Base-by-base conservation (phyloP, 2,888 invertebrate genomes). In the Electrophaes corylata region DNA sequence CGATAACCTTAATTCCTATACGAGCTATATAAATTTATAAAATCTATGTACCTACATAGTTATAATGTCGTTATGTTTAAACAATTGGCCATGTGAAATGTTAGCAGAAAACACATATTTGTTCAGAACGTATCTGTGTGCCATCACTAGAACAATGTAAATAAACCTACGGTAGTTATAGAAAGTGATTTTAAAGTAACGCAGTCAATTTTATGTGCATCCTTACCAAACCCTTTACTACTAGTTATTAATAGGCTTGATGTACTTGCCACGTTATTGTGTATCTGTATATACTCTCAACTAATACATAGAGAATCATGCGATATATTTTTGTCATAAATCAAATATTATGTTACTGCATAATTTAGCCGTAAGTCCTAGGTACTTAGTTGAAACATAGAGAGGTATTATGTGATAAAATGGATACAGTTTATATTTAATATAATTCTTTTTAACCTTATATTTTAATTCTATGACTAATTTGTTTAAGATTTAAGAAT, bases 341-440 rank as follows among this genome's bases (percentile, higher is more conserved):
- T 29, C 10, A 10, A 29, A 57, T 57, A 84, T 83, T 81, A 81
- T 84, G 76, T 83, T 82, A 84, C 74, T 84, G 86, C 87, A 88
- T 89, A 89, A 88, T 90, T 83, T 87, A 88, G 84, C 66, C 79
- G 73, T 87, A 88, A 85, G 83, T 73, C 57, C 78, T 81, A 78
- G 75, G 66, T 79, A 59, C 23, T 55, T 65, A 65, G 8, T 54
- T 60, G 86, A 86, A 87, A 86, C 33, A 40, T 59, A 51, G 37
- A 86, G 79, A 58, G 61, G 53, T 65, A 64, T 60, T 65, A 63
- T 65, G 67, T 67, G 67, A 65, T 67, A 66, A 60, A 62, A 44
- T 31, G 33, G 26, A 53, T 53, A 58, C 66, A 67, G 71, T 63
- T 67, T 79, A 77, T 78, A 80, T 76, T 73, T 63, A 73, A 73